Evolutionary conservation across 2,888 invertebrate genomes (phyloP).

Genomic region (Vandiemenella viatica): DNA sequence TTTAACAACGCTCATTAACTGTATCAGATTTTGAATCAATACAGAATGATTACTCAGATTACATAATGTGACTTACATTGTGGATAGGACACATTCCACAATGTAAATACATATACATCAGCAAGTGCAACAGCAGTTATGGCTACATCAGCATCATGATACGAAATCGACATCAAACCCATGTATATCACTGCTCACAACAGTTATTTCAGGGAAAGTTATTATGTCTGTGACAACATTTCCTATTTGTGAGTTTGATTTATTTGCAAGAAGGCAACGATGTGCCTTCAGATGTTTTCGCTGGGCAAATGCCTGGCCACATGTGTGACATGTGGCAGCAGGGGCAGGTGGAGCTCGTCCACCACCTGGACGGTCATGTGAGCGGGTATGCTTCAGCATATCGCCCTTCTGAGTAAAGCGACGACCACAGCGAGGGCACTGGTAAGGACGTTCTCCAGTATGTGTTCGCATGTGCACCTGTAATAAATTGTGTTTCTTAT

Average conservation of each 20-base stretch:
- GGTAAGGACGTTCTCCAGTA: slow-evolving; percentile 1
- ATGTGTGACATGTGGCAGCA: not conserved
- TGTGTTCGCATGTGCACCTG: slow-evolving; percentile 7
- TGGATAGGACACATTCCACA: no score
- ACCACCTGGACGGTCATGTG: slow-evolving; percentile 1
- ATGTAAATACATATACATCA: no score
- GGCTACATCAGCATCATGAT: no score
- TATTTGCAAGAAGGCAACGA: not conserved
- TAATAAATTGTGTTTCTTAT: no score
- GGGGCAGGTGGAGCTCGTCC: not conserved
- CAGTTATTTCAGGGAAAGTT: not conserved
- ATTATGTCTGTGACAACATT: not conserved
- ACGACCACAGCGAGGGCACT: slow-evolving; percentile 2
- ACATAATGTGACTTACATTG: no score
- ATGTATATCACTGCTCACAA: slow-evolving; percentile 1
- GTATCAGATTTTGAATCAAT: no score
- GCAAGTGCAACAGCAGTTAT: no score
- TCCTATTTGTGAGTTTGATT: not conserved
- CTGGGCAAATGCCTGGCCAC: not conserved
- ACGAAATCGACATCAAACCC: not conserved
- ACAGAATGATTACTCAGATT: no score
- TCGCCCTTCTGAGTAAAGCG: slow-evolving; percentile 7
- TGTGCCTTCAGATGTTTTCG: not conserved
- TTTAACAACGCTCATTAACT: no score
- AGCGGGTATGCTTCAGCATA: slow-evolving; percentile 6